A percentile compares a stretch with the other conserved stretches of the same genome.
Conservation (phyloP, 2,888 invertebrate genomes). For the Cheilosia variabilis region DNA sequence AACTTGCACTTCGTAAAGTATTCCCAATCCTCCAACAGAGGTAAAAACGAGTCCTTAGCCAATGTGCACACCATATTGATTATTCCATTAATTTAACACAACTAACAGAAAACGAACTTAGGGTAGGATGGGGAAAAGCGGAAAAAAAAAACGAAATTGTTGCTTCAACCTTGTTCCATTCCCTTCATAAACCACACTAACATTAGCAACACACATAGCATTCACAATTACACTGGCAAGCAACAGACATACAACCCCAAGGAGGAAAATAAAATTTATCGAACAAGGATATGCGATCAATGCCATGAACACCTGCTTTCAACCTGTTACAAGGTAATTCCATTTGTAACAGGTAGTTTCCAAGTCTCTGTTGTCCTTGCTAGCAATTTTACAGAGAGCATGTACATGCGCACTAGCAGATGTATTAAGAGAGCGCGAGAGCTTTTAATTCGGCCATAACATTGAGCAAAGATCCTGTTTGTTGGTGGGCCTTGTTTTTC, state of each 20-base stretch:
- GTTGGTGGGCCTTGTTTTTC: constrained; percentile 8
- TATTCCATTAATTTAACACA: constrained; percentile 74
- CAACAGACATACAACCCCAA: constrained; percentile 1
- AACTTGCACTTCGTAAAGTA: constrained; percentile 45
- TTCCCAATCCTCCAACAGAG: constrained; percentile 12
- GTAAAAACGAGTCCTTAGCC: constrained; percentile 6
- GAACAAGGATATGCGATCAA: constrained; percentile 74
- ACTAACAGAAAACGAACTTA: constrained; percentile 29
- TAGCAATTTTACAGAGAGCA: not conserved
- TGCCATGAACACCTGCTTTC: constrained; percentile 75
- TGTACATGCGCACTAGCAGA: constrained; percentile 13
- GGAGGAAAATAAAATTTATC: constrained; percentile 55
- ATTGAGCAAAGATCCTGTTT: not conserved
- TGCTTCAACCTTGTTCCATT: constrained; percentile 63
- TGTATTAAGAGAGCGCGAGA: not conserved
- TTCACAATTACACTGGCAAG: not conserved
- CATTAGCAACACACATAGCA: not conserved
- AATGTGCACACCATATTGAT: constrained; percentile 67
- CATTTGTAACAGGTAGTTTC: constrained; percentile 71
- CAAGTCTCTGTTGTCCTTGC: constrained; percentile 34
- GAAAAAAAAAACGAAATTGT: constrained; percentile 52
- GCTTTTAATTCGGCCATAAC: constrained; percentile 57
- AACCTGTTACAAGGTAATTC: constrained; percentile 73
- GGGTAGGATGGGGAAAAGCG: constrained; percentile 8
- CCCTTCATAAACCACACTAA: constrained; percentile 18